Percentiles rank a stretch among this genome's conserved stretches.
Conservation (phyloP, 2,888 invertebrate genomes). For the Epirrhoe tristata region DNA sequence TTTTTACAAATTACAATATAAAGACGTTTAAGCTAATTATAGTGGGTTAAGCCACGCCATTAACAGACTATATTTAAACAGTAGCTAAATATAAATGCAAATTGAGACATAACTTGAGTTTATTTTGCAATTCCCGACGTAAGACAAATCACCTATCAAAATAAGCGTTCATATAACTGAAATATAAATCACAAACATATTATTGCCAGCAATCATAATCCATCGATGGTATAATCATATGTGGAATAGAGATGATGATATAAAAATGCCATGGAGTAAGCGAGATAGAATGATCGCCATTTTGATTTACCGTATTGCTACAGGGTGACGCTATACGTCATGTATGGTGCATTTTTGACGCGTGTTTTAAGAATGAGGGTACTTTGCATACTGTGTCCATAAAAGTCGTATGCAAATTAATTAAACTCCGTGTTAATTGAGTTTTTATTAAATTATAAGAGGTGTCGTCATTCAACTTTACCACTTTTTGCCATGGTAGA, state of each 20-base stretch:
- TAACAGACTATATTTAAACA: slow-evolving; percentile 27
- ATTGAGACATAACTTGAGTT: slow-evolving; percentile 38
- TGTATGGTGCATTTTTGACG: slow-evolving; percentile 51
- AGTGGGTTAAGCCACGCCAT: slow-evolving; percentile 20
- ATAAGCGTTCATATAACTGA: slow-evolving; percentile 52
- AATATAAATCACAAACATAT: slow-evolving; percentile 68
- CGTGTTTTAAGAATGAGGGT: slow-evolving; percentile 30
- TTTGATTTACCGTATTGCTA: slow-evolving; percentile 66
- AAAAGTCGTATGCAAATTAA: slow-evolving; percentile 32
- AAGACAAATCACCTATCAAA: slow-evolving; percentile 50
- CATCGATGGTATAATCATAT: slow-evolving; percentile 57
- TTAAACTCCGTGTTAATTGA: slow-evolving; percentile 12
- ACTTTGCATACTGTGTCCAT: slow-evolving; percentile 17
- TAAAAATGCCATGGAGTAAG: slow-evolving; percentile 29
- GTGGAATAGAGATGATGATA: slow-evolving; percentile 49
- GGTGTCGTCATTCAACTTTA: not conserved
- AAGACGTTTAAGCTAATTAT: slow-evolving; percentile 27
- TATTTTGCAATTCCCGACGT: slow-evolving; percentile 23
- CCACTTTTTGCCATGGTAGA: not conserved
- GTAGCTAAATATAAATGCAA: slow-evolving; percentile 33
- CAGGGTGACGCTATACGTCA: slow-evolving; percentile 65
- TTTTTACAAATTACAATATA: not conserved
- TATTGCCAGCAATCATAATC: slow-evolving; percentile 64
- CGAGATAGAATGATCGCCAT: slow-evolving; percentile 52
- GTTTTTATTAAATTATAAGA: slow-evolving; percentile 19